Conservation (phyloP, 2,888 invertebrate species). For the Tetragnatha montana region DNA sequence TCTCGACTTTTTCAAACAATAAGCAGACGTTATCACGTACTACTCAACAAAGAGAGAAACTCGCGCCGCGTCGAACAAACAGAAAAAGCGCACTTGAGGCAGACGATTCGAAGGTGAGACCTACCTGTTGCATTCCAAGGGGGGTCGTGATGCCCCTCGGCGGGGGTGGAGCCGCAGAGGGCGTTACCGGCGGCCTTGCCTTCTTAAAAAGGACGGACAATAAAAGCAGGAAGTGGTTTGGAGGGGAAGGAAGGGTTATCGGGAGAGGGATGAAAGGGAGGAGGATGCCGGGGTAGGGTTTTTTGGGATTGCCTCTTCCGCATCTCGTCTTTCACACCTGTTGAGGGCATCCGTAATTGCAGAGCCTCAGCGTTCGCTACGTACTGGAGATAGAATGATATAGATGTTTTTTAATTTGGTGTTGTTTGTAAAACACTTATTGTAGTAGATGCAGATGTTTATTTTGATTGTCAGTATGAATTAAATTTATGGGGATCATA, state of each 20-base stretch:
- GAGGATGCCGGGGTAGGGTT: not conserved
- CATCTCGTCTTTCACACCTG: not conserved
- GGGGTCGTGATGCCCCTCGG: not conserved
- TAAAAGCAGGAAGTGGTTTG: not conserved
- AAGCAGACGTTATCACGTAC: no score
- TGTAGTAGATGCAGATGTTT: no score
- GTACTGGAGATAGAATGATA: no score
- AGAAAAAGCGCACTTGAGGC: not conserved
- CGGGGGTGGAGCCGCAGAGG: not conserved
- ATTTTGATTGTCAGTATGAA: no score
- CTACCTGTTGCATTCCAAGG: not conserved
- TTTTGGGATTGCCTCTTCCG: not conserved
- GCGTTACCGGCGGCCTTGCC: not conserved
- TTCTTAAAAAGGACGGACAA: not conserved
- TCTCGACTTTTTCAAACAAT: no score
- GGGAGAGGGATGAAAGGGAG: not conserved
- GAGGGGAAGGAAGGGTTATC: not conserved
- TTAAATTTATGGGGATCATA: no score
- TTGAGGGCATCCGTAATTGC: not conserved
- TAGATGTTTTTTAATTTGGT: no score
- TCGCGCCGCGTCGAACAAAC: no score
- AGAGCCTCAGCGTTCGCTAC: no score
- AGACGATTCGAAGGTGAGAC: not conserved
- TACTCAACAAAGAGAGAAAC: no score
- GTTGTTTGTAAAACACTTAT: no score